phyloP scores from a whole-genome alignment of 2,888 invertebrate genomes.

The Epirrhoe alternata region DNA sequence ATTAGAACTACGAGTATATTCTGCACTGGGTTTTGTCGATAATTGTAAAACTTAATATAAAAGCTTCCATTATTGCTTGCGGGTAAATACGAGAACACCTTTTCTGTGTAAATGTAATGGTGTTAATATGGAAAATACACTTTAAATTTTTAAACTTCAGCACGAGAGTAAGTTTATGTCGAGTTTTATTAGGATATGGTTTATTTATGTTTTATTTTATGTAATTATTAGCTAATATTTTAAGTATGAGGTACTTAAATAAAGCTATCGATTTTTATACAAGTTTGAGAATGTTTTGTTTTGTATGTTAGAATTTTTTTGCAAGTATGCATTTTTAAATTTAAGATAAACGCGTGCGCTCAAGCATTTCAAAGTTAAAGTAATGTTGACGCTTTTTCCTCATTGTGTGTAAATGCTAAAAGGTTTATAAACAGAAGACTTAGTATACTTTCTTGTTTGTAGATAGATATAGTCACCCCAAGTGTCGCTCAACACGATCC shows the following conservation, averaged over 20 bases:
- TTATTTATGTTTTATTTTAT: too few relatives aligned
- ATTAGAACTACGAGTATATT: conserved; percentile 19
- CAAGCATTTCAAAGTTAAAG: too few relatives aligned
- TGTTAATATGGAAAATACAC: conserved; percentile 20
- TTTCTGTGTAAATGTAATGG: conserved; percentile 17
- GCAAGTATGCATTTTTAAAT: not conserved
- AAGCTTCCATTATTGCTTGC: conserved; percentile 26
- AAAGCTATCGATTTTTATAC: too few relatives aligned
- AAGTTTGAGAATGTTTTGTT: not conserved
- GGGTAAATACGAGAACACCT: conserved; percentile 20
- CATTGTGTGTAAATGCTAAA: not conserved
- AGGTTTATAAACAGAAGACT: not conserved
- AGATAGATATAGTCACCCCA: conserved; percentile 12
- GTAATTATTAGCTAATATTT: too few relatives aligned
- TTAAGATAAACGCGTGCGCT: not conserved
- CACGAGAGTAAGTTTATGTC: too few relatives aligned
- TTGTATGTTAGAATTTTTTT: not conserved
- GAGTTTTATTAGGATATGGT: not conserved
- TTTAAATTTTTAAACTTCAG: conserved; percentile 11
- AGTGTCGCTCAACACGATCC: conserved; percentile 30
- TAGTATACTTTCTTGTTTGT: not conserved
- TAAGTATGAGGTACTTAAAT: too few relatives aligned
- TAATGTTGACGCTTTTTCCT: not conserved
- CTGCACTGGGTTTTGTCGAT: conserved; percentile 19
- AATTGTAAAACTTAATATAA: conserved; percentile 30